Evolutionary conservation across 2,888 invertebrate genomes (phyloP).

Genomic region (Pseudococcus longispinus): DNA sequence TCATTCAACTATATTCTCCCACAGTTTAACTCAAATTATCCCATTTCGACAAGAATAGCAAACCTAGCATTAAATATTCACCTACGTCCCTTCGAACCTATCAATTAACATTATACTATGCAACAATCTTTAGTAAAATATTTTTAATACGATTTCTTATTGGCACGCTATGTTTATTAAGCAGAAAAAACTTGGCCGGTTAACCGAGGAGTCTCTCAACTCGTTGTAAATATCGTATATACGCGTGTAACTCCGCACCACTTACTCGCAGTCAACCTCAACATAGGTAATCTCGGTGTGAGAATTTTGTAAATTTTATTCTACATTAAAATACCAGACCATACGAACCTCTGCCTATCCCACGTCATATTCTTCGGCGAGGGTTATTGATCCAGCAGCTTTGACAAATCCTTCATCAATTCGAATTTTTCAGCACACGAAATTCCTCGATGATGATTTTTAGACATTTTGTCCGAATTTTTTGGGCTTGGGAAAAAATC

Average conservation of each 20-base stretch:
- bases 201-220: neutral
- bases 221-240: neutral
- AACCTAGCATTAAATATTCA: conserved; percentile 55
- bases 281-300: neutral
- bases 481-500: too few species aligned
- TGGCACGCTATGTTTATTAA: conserved; percentile 51
- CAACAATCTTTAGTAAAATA: conserved; percentile 51
- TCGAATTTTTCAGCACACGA: too few species aligned
- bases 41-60: conserved; percentile 53
- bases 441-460: too few species aligned
- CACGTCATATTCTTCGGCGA: neutral
- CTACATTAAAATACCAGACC: too few species aligned
- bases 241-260: too few species aligned
- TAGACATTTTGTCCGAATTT: too few species aligned
- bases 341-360: neutral
- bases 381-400: neutral
- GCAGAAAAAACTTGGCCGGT: neutral
- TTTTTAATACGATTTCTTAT: conserved; percentile 54
- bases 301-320: neutral
- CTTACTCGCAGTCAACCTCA: neutral
- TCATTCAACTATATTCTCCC: conserved; percentile 55
- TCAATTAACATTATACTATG: conserved; percentile 49
- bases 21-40: conserved; percentile 54
- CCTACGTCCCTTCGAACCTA: conserved; percentile 55
- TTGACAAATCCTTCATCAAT: neutral